A percentile compares a stretch with the other conserved stretches of the same genome.
phyloP scores from a whole-genome alignment of 2,888 invertebrate species.

The Coenonympha glycerion region DNA sequence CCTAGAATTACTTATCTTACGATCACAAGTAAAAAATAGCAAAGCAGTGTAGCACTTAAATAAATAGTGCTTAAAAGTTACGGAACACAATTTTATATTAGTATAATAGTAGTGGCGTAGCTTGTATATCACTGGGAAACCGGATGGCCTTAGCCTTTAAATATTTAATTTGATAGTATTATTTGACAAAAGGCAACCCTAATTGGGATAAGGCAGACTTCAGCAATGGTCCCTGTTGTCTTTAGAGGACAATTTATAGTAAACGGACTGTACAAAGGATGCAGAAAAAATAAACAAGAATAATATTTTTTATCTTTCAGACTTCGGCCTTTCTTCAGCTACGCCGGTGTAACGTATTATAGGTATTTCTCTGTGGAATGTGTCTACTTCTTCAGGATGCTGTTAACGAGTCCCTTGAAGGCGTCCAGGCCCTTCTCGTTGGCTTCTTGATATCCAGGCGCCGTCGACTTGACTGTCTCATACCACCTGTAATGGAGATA shows the following conservation, averaged over 20 bases:
- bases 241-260: no score
- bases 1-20: conserved; percentile 35
- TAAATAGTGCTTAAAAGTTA: conserved; percentile 11
- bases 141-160: no score
- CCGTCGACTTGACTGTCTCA: conserved; percentile 58
- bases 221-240: no score
- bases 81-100: conserved; percentile 9
- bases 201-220: no score
- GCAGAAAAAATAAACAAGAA: no score
- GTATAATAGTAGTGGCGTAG: not conserved
- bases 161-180: no score
- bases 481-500: conserved; percentile 52
- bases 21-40: conserved; percentile 32
- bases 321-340: not conserved
- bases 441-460: conserved; percentile 72
- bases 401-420: conserved; percentile 68
- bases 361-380: not conserved
- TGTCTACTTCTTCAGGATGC: conserved; percentile 63
- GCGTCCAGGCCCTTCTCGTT: conserved; percentile 75
- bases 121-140: not conserved
- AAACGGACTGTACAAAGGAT: no score
- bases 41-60: conserved; percentile 23
- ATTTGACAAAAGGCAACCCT: no score
- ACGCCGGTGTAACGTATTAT: conserved; percentile 1
- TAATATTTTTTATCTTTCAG: not conserved